phyloP scores from a whole-genome alignment of 2,888 invertebrate genomes.

The Phortica okadai region DNA sequence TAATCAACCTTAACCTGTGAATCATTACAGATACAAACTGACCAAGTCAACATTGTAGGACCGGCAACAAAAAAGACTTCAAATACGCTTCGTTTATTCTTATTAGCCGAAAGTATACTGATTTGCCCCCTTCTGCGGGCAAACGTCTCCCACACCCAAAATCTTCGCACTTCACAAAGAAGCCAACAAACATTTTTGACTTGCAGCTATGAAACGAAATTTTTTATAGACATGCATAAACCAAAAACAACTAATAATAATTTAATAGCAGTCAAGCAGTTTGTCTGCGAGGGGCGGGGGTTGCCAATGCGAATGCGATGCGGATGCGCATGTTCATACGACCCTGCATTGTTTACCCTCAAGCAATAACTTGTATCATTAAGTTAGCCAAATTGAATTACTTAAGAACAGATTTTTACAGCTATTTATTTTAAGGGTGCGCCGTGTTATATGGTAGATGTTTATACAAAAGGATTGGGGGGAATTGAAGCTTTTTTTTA shows the following conservation, averaged over 20 bases:
- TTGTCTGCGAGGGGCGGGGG: not conserved
- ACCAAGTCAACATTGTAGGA: not conserved
- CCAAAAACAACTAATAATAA: conserved; percentile 5
- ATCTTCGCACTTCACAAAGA: not conserved
- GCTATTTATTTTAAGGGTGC: conserved; percentile 53
- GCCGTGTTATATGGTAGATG: not conserved
- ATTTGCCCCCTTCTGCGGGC: not conserved
- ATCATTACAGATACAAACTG: not conserved
- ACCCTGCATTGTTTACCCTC: conserved; percentile 42
- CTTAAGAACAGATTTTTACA: conserved; percentile 47
- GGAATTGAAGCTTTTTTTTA: not conserved
- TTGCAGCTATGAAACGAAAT: conserved; percentile 14
- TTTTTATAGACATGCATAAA: conserved; percentile 17
- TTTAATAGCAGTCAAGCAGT: not conserved
- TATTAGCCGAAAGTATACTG: not conserved
- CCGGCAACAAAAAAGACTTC: not conserved
- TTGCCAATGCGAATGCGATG: not conserved
- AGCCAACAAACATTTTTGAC: conserved; percentile 17
- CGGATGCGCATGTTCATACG: not conserved
- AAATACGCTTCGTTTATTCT: conserved; percentile 14
- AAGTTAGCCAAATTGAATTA: conserved; percentile 55
- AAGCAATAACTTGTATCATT: conserved; percentile 46
- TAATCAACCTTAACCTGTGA: not conserved
- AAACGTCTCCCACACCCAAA: not conserved
- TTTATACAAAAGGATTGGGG: not conserved